Conservation (phyloP, 2,888 invertebrate species). For the Sinohyriopsis cumingii region DNA sequence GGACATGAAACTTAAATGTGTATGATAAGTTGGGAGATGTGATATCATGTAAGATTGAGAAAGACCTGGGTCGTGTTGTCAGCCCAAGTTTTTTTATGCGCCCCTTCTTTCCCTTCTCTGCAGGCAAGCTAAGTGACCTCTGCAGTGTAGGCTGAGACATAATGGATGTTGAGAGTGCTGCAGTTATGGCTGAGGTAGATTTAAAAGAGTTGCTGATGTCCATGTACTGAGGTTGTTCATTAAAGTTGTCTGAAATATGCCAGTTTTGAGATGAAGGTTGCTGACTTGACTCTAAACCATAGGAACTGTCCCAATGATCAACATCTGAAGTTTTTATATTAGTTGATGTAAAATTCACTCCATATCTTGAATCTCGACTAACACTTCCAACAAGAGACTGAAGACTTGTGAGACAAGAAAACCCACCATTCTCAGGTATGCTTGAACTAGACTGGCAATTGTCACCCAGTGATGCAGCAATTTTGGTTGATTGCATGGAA, state of each 20-base stretch:
- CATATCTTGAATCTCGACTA: conserved; percentile 27
- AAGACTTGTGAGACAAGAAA: conserved; percentile 29
- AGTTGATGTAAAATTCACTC: conserved; percentile 21
- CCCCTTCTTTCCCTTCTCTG: neutral
- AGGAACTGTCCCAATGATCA: too few relatives aligned
- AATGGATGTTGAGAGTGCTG: too few relatives aligned
- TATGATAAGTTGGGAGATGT: conserved; percentile 36
- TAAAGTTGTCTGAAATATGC: too few relatives aligned
- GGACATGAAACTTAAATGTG: conserved; percentile 61
- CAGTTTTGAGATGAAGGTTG: too few relatives aligned
- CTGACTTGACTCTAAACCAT: too few relatives aligned
- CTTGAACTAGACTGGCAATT: too few relatives aligned
- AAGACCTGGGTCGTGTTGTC: neutral
- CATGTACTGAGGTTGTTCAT: too few relatives aligned
- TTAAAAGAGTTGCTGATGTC: too few relatives aligned
- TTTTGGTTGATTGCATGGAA: too few relatives aligned
- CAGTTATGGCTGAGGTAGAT: too few relatives aligned
- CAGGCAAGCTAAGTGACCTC: conserved; percentile 9
- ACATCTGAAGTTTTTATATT: too few relatives aligned
- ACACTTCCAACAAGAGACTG: conserved; percentile 39
- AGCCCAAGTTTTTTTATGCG: neutral
- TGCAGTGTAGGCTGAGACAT: neutral
- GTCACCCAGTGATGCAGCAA: too few relatives aligned
- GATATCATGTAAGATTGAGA: conserved; percentile 2
- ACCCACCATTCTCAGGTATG: conserved; percentile 1